Base-by-base conservation (phyloP, 2,888 invertebrate genomes). In the Pristionchus mayeri region DNA sequence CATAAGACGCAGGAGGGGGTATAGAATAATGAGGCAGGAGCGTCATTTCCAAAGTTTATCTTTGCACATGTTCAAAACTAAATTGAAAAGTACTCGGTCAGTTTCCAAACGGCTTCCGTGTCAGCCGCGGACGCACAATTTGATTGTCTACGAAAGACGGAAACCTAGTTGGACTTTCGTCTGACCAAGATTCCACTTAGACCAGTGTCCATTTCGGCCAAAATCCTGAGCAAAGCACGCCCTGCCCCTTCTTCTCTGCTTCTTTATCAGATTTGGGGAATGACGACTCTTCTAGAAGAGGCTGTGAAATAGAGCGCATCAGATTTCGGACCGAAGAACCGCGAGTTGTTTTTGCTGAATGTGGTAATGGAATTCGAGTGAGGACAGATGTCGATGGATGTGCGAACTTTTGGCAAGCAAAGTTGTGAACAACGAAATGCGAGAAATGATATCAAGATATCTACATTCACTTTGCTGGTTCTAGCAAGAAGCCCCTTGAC, bases 241-340 rank as follows among this genome's bases (percentile, higher is more conserved):
- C 27, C 9, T 75, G 44, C 18, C 78, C 21, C 13, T 11, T 30
- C 30, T 21, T 50, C 50, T 50, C 52, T 37, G 37, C 1, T 40
- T 40, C 37, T 54, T 80, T 80, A 54, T 80, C 80, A 80, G 57
- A 80, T 78, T 76, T 78, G 76, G 18, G 75, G 21, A 78, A 27
- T 63, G 13, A 16, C 1, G 24, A 40, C 44, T 34, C 71, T 11
- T 11, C 24, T n/a, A 44, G 40, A 30, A 71, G 13, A 40, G 54
- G 37, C 40, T 24, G 71, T 40, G 30, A 30, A 71, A 44, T 24
- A n/a, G 40, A 34, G 75, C 30, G 50, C 76, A 50, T 44, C 75
- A 40, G 52, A 76, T n/a, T 6, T 44, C 13, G 21, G 50, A 44
- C 50, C 50, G 27, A 11, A 76, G 50, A 79, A 34, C 52, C 52